phyloP scores from a whole-genome alignment of 2,888 invertebrate genomes.

The Scaptodrosophila latifasciaeformis region DNA sequence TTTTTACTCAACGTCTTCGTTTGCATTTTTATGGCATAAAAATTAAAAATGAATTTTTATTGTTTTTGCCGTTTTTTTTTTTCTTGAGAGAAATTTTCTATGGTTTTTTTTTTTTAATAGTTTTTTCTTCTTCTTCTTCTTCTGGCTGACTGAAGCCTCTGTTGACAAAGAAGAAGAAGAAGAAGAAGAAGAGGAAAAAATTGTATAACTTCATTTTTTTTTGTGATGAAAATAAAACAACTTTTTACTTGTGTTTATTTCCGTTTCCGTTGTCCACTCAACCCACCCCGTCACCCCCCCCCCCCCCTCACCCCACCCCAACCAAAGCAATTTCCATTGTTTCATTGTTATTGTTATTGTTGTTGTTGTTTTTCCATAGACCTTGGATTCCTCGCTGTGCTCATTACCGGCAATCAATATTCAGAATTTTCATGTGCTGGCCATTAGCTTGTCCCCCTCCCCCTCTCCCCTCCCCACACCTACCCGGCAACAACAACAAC shows the following conservation, averaged over 20 bases:
- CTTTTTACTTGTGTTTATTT: background rate
- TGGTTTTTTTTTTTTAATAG: constrained; percentile 26
- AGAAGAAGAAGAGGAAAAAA: no score
- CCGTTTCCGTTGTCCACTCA: background rate
- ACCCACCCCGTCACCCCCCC: background rate
- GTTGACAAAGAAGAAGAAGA: background rate
- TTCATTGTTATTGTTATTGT: no score
- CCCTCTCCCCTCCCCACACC: background rate
- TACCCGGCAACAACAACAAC: no score
- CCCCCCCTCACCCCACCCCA: background rate
- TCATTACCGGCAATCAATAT: constrained; percentile 63
- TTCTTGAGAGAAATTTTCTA: no score
- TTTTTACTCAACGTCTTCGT: constrained; percentile 56
- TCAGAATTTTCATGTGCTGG: constrained; percentile 41
- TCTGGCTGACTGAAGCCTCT: background rate
- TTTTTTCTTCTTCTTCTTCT: constrained; percentile 32
- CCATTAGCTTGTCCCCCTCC: constrained; percentile 12
- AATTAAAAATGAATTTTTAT: constrained; percentile 67
- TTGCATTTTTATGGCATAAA: constrained; percentile 70
- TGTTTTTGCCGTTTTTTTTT: constrained; percentile 41
- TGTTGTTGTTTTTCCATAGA: no score
- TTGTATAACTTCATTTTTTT: no score
- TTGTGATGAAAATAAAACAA: no score
- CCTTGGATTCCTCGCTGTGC: constrained; percentile 28
- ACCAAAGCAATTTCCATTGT: constrained; percentile 34